phyloP scores from a whole-genome alignment of 2,888 invertebrate species.

The Hartigia nigra region DNA sequence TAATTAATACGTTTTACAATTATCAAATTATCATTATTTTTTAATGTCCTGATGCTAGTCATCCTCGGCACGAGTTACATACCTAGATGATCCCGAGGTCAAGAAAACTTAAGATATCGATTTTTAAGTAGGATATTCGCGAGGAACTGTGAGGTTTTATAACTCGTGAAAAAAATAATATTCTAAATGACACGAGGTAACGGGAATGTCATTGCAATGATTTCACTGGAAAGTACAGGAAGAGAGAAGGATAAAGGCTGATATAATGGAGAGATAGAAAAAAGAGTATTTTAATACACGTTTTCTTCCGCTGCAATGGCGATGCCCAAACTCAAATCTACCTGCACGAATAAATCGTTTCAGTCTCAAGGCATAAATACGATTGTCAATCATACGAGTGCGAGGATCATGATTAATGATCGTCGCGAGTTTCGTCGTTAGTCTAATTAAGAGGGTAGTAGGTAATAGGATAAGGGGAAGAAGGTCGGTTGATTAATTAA shows the following conservation, averaged over 20 bases:
- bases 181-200: background rate
- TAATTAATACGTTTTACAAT: background rate
- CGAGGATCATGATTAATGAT: constrained; percentile 6
- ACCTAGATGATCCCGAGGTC: background rate
- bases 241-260: background rate
- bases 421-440: background rate
- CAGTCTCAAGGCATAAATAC: constrained; percentile 57
- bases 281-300: background rate
- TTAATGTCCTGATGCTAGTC: background rate
- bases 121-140: background rate
- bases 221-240: background rate
- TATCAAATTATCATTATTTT: background rate
- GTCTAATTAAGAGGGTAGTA: background rate
- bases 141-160: background rate
- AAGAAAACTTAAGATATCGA: background rate
- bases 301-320: background rate
- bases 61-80: background rate
- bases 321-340: background rate
- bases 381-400: constrained; percentile 57
- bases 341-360: constrained; percentile 17
- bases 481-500: constrained; percentile 8
- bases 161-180: background rate
- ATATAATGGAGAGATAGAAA: background rate
- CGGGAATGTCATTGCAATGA: background rate
- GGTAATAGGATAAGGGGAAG: constrained; percentile 3